These are phyloP conservation scores for Caerostris extrusa DNA, from an alignment of 1,140 invertebrate genomes.

Conservation along the genomic window DNA sequence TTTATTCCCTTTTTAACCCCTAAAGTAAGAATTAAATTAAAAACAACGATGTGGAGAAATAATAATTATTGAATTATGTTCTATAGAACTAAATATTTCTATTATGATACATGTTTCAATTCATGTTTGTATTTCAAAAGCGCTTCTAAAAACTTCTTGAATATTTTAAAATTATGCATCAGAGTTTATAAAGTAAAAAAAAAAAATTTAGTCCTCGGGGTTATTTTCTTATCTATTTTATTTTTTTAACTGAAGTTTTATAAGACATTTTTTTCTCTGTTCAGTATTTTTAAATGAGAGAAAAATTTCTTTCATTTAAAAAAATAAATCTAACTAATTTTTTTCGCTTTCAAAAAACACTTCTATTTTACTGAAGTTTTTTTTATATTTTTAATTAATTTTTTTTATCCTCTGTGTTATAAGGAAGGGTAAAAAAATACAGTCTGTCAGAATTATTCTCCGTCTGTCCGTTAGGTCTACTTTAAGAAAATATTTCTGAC, in stretches of 20 bases:
- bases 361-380: background rate
- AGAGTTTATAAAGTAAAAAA: background rate
- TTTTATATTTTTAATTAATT: background rate
- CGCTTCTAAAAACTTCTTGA: background rate
- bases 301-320: slow-evolving; percentile 30
- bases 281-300: background rate
- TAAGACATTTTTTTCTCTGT: background rate
- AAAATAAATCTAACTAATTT: slow-evolving; percentile 1
- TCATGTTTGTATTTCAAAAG: background rate
- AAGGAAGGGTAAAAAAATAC: background rate
- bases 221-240: background rate
- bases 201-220: background rate
- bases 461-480: background rate
- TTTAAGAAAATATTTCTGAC: slow-evolving; percentile 20
- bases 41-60: background rate
- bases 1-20: too few relatives aligned
- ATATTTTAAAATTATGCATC: background rate
- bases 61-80: background rate
- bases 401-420: background rate
- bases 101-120: background rate
- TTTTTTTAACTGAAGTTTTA: background rate
- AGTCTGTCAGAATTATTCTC: background rate
- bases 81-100: background rate
- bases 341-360: background rate
- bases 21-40: too few relatives aligned